These are phyloP conservation scores for Amphipoea oculea DNA, from an alignment of 2,888 invertebrate genomes.

Conservation along the genomic window DNA sequence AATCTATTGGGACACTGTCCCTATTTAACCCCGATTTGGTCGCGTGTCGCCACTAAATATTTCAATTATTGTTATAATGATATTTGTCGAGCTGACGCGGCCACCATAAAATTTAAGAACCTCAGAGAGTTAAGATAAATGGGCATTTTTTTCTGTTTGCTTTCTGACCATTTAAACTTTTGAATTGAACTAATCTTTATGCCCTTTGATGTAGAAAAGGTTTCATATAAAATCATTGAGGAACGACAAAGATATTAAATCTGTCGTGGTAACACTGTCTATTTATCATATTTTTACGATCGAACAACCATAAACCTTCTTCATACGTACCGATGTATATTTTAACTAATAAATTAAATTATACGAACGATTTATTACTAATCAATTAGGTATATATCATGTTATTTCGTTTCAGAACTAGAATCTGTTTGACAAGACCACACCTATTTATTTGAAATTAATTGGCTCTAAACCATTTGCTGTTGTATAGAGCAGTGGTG, in stretches of 20 bases:
- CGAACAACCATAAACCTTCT: constrained; percentile 49
- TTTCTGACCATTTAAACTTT: constrained; percentile 59
- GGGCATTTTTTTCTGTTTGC: constrained; percentile 66
- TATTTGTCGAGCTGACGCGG: constrained; percentile 74
- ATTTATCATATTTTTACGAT: constrained; percentile 60
- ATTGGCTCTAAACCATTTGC: constrained; percentile 7
- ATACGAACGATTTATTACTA: constrained; percentile 49
- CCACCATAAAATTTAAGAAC: constrained; percentile 74
- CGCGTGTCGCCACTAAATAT: constrained; percentile 84
- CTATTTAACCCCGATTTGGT: constrained; percentile 73
- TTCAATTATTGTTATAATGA: constrained; percentile 84
- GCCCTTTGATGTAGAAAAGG: constrained; percentile 12
- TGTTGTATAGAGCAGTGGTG: neutral
- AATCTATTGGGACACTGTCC: constrained; percentile 73
- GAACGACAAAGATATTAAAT: constrained; percentile 52
- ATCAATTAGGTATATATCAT: constrained; percentile 51
- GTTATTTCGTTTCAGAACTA: constrained; percentile 40
- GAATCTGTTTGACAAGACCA: constrained; percentile 45
- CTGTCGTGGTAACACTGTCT: constrained; percentile 39
- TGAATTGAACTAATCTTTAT: constrained; percentile 37
- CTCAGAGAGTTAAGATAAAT: constrained; percentile 68
- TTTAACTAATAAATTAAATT: constrained; percentile 58
- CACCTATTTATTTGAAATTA: constrained; percentile 43
- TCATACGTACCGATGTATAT: constrained; percentile 39
- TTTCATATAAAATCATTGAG: constrained; percentile 31